Evolutionary conservation across 2,888 invertebrate genomes (phyloP).

Genomic region (Cheilosia variabilis): DNA sequence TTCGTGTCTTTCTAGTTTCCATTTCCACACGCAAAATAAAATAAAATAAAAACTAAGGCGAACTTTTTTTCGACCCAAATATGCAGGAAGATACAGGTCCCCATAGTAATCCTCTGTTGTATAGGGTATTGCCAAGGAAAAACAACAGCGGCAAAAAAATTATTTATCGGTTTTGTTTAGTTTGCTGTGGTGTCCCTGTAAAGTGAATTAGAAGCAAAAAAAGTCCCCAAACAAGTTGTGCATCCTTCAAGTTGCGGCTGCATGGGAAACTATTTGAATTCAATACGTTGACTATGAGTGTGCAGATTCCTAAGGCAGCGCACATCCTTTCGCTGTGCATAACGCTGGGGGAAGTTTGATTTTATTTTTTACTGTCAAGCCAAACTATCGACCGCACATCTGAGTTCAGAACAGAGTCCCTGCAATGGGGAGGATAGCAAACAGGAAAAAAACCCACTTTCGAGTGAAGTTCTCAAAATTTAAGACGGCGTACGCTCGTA

Average conservation of each 20-base stretch:
- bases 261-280: slow-evolving; percentile 43
- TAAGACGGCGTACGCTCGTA: slow-evolving; percentile 3
- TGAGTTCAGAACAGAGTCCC: slow-evolving; percentile 9
- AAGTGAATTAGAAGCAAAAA: slow-evolving; percentile 39
- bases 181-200: slow-evolving; percentile 28
- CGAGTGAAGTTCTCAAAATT: slow-evolving; percentile 28
- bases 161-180: slow-evolving; percentile 51
- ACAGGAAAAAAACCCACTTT: slow-evolving; percentile 11
- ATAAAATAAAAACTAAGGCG: neutral
- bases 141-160: slow-evolving; percentile 17
- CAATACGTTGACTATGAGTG: slow-evolving; percentile 20
- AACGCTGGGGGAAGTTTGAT: slow-evolving; percentile 23
- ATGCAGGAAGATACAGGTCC: slow-evolving; percentile 33
- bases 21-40: slow-evolving; percentile 1
- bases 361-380: slow-evolving; percentile 3
- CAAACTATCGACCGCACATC: slow-evolving; percentile 45
- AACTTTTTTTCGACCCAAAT: slow-evolving; percentile 25
- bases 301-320: slow-evolving; percentile 22
- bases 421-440: neutral
- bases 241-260: slow-evolving; percentile 43
- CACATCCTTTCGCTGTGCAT: slow-evolving; percentile 34
- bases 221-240: neutral
- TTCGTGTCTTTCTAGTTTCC: neutral
- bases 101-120: slow-evolving; percentile 25
- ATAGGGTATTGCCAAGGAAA: slow-evolving; percentile 10